Percentiles rank a stretch among this genome's conserved stretches.
Conservation (phyloP, 2,797 vertebrate species). For the Pangasius mekongensis region DNA sequence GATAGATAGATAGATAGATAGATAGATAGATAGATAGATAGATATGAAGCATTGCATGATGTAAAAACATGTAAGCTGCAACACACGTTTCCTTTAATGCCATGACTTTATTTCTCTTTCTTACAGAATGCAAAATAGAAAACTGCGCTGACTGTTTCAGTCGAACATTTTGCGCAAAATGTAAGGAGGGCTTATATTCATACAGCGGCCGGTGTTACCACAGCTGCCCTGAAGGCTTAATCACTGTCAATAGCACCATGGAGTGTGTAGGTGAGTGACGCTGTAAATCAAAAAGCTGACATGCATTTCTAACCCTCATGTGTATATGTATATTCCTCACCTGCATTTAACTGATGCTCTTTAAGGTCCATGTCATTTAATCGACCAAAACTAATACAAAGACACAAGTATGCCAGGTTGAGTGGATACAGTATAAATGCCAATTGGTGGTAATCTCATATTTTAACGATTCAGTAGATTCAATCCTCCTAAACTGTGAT, state of each 20-base stretch:
- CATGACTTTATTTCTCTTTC: slow-evolving; percentile 22
- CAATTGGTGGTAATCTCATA: neutral
- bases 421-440: neutral
- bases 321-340: neutral
- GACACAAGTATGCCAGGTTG: neutral
- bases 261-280: slow-evolving; percentile 91
- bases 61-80: too few relatives aligned
- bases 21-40: neutral
- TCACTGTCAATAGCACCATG: slow-evolving; percentile 86
- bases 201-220: slow-evolving; percentile 92
- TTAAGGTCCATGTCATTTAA: neutral
- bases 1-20: neutral
- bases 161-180: slow-evolving; percentile 98
- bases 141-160: slow-evolving; percentile 99
- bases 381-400: neutral
- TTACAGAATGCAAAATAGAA: slow-evolving; percentile 96
- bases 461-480: neutral
- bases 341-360: neutral
- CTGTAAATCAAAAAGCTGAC: neutral
- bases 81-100: neutral
- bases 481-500: neutral
- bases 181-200: slow-evolving; percentile 94
- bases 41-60: neutral
- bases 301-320: neutral
- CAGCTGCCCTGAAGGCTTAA: slow-evolving; percentile 88